A percentile compares a stretch with the other conserved stretches of the same genome.
phyloP scores from a whole-genome alignment of 2,888 invertebrate species.

The Torymus tubicola region DNA sequence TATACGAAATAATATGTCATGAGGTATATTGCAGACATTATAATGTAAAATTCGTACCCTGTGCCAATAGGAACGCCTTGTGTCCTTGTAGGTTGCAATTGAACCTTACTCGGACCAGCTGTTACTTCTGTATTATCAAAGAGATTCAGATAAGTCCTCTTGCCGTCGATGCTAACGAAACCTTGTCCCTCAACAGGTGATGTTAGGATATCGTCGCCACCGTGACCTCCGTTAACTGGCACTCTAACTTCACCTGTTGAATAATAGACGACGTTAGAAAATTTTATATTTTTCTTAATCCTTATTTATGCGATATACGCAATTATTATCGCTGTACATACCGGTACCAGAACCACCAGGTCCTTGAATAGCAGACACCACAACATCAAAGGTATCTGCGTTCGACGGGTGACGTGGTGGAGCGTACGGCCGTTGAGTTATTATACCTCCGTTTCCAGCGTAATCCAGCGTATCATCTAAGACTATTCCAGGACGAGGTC shows the following conservation, averaged over 20 bases:
- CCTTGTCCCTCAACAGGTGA: conserved; percentile 89
- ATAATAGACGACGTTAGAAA: too few relatives aligned
- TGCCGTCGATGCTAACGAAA: conserved; percentile 94
- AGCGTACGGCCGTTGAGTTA: conserved; percentile 77
- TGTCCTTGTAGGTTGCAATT: conserved; percentile 73
- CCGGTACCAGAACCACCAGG: conserved; percentile 79
- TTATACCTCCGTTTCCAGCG: conserved; percentile 73
- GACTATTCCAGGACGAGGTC: conserved; percentile 90
- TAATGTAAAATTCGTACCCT: conserved; percentile 76
- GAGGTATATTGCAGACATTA: too few relatives aligned
- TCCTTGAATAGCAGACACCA: conserved; percentile 91
- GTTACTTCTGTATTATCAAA: conserved; percentile 81
- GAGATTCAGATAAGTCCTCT: conserved; percentile 91
- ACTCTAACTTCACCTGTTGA: conserved; percentile 69
- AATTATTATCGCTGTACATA: conserved; percentile 37
- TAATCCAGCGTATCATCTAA: conserved; percentile 83
- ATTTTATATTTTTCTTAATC: too few relatives aligned
- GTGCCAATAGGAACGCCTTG: conserved; percentile 78
- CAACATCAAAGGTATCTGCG: conserved; percentile 92
- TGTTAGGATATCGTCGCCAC: conserved; percentile 84
- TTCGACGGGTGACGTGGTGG: conserved; percentile 74
- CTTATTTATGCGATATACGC: too few relatives aligned
- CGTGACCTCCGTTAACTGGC: conserved; percentile 66
- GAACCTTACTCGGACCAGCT: conserved; percentile 68
- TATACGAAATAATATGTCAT: too few relatives aligned